These are phyloP conservation scores for Podiceps cristatus DNA, from an alignment of 2,113 vertebrate genomes.

Conservation along the genomic window DNA sequence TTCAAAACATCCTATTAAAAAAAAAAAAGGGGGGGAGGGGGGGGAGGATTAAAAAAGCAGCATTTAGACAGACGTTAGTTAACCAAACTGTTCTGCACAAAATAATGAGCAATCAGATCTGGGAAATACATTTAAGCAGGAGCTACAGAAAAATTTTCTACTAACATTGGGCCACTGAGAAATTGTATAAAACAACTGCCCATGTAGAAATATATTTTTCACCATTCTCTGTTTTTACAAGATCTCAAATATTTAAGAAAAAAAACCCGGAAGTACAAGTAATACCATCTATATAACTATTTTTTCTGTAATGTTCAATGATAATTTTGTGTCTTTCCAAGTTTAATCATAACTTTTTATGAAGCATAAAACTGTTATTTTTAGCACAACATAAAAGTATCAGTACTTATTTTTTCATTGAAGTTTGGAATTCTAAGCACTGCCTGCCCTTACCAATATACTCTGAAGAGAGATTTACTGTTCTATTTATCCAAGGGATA, in stretches of 20 bases:
- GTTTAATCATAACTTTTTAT: neutral
- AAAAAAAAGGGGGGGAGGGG: neutral
- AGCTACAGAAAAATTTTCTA: neutral
- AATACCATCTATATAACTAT: neutral
- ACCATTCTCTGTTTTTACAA: neutral
- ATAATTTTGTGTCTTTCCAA: neutral
- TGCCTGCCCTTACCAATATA: neutral
- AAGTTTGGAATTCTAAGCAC: neutral
- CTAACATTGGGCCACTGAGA: neutral
- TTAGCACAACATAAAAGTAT: neutral
- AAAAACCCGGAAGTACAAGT: rapidly evolving
- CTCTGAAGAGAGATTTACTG: neutral
- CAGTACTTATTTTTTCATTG: neutral
- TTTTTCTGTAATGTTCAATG: neutral
- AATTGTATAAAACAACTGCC: neutral
- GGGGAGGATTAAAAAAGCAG: neutral
- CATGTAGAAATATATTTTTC: neutral
- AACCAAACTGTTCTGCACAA: neutral
- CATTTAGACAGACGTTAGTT: neutral
- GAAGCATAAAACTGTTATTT: neutral
- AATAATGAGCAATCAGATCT: neutral
- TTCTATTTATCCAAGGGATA: neutral
- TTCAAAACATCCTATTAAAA: conserved; percentile 90
- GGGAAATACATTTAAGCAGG: rapidly evolving
- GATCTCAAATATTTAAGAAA: neutral